Base-by-base conservation (phyloP, 2,888 invertebrate genomes). In the Pristionchus japonicus region DNA sequence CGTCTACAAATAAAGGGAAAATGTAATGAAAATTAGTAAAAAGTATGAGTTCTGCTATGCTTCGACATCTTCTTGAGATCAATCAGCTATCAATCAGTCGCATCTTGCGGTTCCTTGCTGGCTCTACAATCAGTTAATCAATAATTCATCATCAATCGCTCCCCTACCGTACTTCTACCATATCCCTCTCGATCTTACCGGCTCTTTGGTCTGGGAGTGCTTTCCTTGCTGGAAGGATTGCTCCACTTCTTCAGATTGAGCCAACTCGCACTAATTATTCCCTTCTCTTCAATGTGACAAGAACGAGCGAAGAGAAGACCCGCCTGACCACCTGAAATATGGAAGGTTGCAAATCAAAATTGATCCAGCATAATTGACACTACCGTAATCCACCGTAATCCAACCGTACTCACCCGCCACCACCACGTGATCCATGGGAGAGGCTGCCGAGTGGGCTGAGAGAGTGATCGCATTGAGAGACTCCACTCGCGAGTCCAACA, bases 241-340 rank as follows among this genome's bases (percentile, higher is more conserved):
- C 52, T 83, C 49, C 82, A 83, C 52, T 83, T 57, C 43, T 49
- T 83, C 23, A 83, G 31, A 83, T 83, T 83, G 17, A 83, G 52
- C 82, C 82, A 83, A 4, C 27, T 83, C 7, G 82, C 82, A 52
- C 20, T 52, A 27, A 3, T n/a, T 34, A 83, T 23, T 52, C 52
- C 52, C 52, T 83, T 83, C 52, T 49, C 52, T 23, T 83, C 52
- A 23, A 83, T 57, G 23, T 52, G 34, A 23, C 52, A 83, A 9
- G 82, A 52, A 13, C 82, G 82, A 83, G 82, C 82, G 23, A 83
- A 83, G 9, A 83, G 49, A 52, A 83, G 49, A 20, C 82, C 82
- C 20, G 82, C 49, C 37, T 83, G 52, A 17, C 82, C 82, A 31
- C 82, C 82, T 83, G 52, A 49, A 34, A 15, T n/a, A 31, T 64